Conservation (phyloP, 2,797 vertebrate genomes). For the Danio kyathit region DNA sequence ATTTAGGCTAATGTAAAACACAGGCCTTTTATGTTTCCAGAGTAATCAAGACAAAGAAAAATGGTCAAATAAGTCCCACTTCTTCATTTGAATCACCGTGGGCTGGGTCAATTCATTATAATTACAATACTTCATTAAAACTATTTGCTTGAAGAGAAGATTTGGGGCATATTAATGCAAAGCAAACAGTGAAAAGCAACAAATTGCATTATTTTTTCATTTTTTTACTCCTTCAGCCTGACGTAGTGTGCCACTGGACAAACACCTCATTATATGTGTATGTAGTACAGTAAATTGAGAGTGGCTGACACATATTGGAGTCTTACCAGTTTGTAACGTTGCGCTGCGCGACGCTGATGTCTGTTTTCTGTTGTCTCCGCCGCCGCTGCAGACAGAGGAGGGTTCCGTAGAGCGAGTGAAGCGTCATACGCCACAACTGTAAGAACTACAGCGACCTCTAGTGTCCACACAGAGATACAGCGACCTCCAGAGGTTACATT, state of each 20-base stretch:
- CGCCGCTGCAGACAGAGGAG: constrained; percentile 1
- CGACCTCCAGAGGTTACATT: background rate
- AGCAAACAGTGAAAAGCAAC: background rate
- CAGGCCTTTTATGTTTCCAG: background rate
- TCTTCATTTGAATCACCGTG: background rate
- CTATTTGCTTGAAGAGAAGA: too few relatives aligned
- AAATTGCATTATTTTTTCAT: background rate
- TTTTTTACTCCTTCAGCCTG: background rate
- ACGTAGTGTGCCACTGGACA: constrained; percentile 63
- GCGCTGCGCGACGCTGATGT: background rate
- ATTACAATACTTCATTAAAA: background rate
- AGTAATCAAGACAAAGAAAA: background rate
- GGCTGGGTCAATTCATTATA: background rate
- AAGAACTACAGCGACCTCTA: constrained; percentile 15
- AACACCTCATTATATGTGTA: background rate
- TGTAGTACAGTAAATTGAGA: background rate
- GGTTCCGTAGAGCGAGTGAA: constrained; percentile 9
- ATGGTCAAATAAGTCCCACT: background rate
- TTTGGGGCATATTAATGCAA: background rate
- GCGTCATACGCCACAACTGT: background rate
- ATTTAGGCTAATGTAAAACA: background rate
- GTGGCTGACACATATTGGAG: background rate
- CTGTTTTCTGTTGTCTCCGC: background rate
- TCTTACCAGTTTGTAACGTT: background rate
- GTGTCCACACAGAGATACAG: background rate